A percentile compares a stretch with the other conserved stretches of the same genome.
Conservation (phyloP, 2,888 invertebrate species). For the Stenodema calcarata region DNA sequence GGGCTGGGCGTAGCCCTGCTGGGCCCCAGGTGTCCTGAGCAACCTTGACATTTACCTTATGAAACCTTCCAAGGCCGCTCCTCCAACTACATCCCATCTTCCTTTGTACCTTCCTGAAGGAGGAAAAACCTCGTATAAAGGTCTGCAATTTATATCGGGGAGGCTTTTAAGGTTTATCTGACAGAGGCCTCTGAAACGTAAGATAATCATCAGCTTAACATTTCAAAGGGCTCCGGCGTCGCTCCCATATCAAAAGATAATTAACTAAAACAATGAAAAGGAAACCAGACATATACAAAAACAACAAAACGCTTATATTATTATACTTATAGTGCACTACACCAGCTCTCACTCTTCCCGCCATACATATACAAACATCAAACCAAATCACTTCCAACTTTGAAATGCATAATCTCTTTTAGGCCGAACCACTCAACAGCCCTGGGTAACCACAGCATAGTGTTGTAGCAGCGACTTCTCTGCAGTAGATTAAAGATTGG, state of each 20-base stretch:
- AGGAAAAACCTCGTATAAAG: background rate
- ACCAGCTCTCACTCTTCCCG: no score
- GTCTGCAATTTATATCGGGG: background rate
- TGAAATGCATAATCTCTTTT: no score
- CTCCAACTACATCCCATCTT: background rate
- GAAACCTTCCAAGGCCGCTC: background rate
- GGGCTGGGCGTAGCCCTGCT: background rate
- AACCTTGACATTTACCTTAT: constrained; percentile 16
- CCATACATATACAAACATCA: no score
- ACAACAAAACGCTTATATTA: no score
- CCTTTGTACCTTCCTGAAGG: background rate
- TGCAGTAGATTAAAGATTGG: no score
- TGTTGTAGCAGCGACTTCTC: no score
- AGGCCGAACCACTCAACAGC: no score
- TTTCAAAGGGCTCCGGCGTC: background rate
- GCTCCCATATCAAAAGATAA: background rate
- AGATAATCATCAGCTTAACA: background rate
- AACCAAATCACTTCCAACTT: no score
- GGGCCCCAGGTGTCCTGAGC: background rate
- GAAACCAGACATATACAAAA: no score
- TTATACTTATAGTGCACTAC: no score
- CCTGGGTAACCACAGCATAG: no score
- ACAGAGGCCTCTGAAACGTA: background rate
- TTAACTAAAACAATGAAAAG: background rate
- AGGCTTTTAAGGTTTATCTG: background rate